Conservation (phyloP, 2,888 invertebrate genomes). For the Acleris laterana region DNA sequence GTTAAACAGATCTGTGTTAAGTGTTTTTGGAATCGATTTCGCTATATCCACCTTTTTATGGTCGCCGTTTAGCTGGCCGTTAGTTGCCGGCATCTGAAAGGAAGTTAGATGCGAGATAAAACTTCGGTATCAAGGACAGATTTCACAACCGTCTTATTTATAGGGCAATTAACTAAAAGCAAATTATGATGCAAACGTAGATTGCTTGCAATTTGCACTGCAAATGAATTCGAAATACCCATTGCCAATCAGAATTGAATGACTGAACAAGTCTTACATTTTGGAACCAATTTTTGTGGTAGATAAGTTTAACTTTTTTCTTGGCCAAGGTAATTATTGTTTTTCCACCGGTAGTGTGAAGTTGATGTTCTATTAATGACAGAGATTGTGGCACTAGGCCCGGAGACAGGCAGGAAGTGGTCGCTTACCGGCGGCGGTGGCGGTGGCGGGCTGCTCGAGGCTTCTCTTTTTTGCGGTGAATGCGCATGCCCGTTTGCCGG, state of each 20-base stretch:
- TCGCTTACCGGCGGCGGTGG: conserved; percentile 86
- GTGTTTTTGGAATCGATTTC: conserved; percentile 47
- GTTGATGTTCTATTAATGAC: neutral
- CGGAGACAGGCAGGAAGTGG: neutral
- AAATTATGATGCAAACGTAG: conserved; percentile 35
- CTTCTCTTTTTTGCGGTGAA: conserved; percentile 49
- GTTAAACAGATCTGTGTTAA: conserved; percentile 53
- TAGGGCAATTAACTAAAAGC: conserved; percentile 30
- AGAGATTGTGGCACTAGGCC: neutral
- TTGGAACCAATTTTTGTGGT: no score
- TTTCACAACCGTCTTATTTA: conserved; percentile 27
- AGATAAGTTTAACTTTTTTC: no score
- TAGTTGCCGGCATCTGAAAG: conserved; percentile 67
- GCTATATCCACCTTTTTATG: conserved; percentile 51
- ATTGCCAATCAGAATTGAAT: conserved; percentile 11
- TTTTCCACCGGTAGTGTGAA: conserved; percentile 1
- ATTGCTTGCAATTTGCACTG: conserved; percentile 27
- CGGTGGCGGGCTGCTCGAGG: conserved; percentile 80
- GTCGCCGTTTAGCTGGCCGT: conserved; percentile 66
- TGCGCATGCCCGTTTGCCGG: conserved; percentile 30
- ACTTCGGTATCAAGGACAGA: conserved; percentile 33
- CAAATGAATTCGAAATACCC: conserved; percentile 23
- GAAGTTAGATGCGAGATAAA: conserved; percentile 28
- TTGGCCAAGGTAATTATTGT: neutral
- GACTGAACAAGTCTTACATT: neutral